Evolutionary conservation across 2,888 invertebrate species (phyloP), one percentile per base, ranked within the genome.

Genomic region (Peribatodes rhomboidaria): DNA sequence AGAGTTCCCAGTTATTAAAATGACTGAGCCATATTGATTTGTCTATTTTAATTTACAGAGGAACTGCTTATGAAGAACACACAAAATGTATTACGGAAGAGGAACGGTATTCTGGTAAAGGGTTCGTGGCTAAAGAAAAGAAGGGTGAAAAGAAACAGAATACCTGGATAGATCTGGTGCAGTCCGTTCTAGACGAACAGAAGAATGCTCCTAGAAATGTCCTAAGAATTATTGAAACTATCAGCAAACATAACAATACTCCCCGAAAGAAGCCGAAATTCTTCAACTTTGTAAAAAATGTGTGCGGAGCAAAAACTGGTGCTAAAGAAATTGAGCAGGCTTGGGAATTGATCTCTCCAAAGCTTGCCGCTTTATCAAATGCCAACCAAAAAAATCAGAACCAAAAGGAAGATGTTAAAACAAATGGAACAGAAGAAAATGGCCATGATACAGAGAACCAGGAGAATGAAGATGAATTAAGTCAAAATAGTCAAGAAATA

Each of bases 111-210:
- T 96, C 97, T 8, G 98, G 96, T 0, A 97, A 97, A 86, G 96
- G 96, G 44, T 97, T 95, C 81, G 94, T 95, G 20, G 93, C 95
- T 4, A 96, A 96, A 80, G 94, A 95, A 61, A 97, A 97, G 81
- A 98, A 98, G 87, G 98, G 98, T 8, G 97, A 97, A 81, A 95
- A 94, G 70, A 98, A 98, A 81, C 98, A 98, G 84, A 96, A 96
- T 78, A 95, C 95, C 53, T 98, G 98, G 98, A 93, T 96, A 14
- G 95, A 96, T 80, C 94, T 95, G 84, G 94, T 97, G 13, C 95
- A 95, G 64, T 92, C 94, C 20, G 95, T 96, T 6, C 84, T 96
- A 16, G 94, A 95, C 33, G 94, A 94, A 69, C 94, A 94, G 44
- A 82, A 85, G 33, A 89, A 89, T 75, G 87, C 96, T 22, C 94